These are phyloP conservation scores for Epinephelus cyanopodus DNA, from an alignment of 2,113 vertebrate species.

Conservation along the genomic window DNA sequence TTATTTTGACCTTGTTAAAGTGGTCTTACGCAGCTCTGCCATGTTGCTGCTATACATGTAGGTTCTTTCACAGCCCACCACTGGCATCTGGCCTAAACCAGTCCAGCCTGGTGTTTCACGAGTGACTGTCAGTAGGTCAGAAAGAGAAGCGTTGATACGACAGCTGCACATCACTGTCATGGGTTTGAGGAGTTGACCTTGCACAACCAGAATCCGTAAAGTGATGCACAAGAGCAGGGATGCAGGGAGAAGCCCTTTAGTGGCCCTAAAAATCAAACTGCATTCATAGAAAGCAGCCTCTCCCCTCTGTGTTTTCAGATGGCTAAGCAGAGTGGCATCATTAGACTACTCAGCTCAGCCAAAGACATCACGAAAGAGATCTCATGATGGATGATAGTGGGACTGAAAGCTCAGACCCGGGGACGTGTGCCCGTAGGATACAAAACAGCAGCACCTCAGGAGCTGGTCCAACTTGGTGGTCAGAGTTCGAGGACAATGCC, in stretches of 20 bases:
- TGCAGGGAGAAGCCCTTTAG: slow-evolving; percentile 9
- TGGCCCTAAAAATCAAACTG: slow-evolving; percentile 39
- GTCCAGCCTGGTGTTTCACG: slow-evolving; percentile 3
- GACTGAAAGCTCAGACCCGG: slow-evolving; percentile 40
- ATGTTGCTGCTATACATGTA: slow-evolving; percentile 3
- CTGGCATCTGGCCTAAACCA: slow-evolving; percentile 36
- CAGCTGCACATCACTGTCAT: slow-evolving; percentile 54
- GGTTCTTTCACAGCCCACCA: neutral
- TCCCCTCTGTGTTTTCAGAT: slow-evolving; percentile 12
- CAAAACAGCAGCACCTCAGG: slow-evolving; percentile 45
- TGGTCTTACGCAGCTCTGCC: slow-evolving; percentile 9
- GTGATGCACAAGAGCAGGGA: neutral
- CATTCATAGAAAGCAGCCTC: slow-evolving; percentile 13
- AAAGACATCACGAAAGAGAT: slow-evolving; percentile 62
- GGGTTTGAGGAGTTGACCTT: slow-evolving; percentile 34
- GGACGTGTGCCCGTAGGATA: slow-evolving; percentile 55
- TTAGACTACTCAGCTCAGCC: slow-evolving; percentile 49
- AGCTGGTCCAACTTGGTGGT: slow-evolving; percentile 40
- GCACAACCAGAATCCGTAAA: slow-evolving; percentile 6
- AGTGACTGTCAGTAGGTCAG: slow-evolving; percentile 31
- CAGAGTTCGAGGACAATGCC: slow-evolving; percentile 43
- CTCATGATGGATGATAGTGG: slow-evolving; percentile 60
- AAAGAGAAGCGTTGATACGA: slow-evolving; percentile 33
- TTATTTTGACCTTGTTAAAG: neutral
- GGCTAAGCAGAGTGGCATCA: slow-evolving; percentile 49